phyloP scores from a whole-genome alignment of 1,140 invertebrate species.

The Meloidogyne hapla region DNA sequence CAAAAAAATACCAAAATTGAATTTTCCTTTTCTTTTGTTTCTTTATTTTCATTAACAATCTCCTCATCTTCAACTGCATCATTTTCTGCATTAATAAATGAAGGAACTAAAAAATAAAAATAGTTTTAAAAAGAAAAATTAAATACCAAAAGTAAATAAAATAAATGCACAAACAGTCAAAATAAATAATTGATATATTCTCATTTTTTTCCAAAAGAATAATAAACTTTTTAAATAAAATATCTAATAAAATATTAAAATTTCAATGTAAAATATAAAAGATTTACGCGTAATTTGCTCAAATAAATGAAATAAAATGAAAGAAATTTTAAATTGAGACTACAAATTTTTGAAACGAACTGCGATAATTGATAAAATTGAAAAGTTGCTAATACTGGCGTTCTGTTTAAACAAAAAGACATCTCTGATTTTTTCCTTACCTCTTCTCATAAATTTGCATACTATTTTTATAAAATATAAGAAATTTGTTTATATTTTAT shows the following conservation, averaged over 20 bases:
- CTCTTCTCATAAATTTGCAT: too few relatives aligned
- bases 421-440: too few relatives aligned
- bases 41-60: neutral
- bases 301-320: neutral
- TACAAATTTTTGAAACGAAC: neutral
- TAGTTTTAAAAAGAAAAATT: neutral
- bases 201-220: neutral
- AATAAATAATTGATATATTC: neutral
- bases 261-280: neutral
- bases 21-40: neutral
- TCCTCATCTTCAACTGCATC: neutral
- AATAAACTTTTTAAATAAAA: too few relatives aligned
- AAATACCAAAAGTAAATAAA: neutral
- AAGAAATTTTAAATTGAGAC: neutral
- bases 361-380: too few relatives aligned
- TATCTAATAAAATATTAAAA: too few relatives aligned
- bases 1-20: conserved; percentile 3
- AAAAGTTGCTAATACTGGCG: too few relatives aligned
- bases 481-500: too few relatives aligned
- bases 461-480: too few relatives aligned
- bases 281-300: neutral
- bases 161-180: neutral
- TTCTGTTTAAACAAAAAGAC: too few relatives aligned
- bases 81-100: neutral
- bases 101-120: neutral